Base-by-base conservation (phyloP, 2,888 invertebrate species). In the Spisula subtruncata region DNA sequence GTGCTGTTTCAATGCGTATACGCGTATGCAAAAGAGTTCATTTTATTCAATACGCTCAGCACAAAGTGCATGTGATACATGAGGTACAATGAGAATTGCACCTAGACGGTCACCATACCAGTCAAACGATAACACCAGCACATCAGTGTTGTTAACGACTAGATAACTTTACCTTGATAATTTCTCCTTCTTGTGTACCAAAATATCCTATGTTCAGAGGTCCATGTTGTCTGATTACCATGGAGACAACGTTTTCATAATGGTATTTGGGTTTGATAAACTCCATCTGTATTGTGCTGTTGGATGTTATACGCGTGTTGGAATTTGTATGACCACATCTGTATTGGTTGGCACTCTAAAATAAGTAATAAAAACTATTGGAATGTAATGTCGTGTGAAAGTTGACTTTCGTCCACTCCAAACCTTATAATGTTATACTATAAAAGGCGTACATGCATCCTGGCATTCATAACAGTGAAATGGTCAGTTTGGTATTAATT, bases 101-200 rank as follows among this genome's bases (percentile, higher is more conserved):
- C 12, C 1, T 51, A 51, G 51, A 51, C 51, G 51, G 51, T 10
- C 51, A 51, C 1, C 51, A 51, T 16, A 14, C 14, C 51, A 14
- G 51, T 51, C 51, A 51, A 1, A 51, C 51, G 14, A 51, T 6
- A 51, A 8, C 51, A 51, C 12, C 51, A n/a, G n/a, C n/a, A n/a
- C n/a, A n/a, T n/a, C n/a, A n/a, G n/a, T n/a, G n/a, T n/a, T n/a
- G n/a, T n/a, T n/a, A n/a, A n/a, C n/a, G n/a, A 16, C 16, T 56
- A n/a, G n/a, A n/a, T n/a, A n/a, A n/a, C n/a, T 25, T 18, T 60
- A 75, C 75, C 75, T 75, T 75, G 1, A 75, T 32, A 12, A 75
- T 35, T 2, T 75, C 75, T 35, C 75, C 75, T 32, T 32, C 75
- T 32, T 75, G 29, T 75, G 75, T 75, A 29, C 75, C 75, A 32